phyloP scores from a whole-genome alignment of 2,113 vertebrate genomes.

The Diphyllodes magnificus region DNA sequence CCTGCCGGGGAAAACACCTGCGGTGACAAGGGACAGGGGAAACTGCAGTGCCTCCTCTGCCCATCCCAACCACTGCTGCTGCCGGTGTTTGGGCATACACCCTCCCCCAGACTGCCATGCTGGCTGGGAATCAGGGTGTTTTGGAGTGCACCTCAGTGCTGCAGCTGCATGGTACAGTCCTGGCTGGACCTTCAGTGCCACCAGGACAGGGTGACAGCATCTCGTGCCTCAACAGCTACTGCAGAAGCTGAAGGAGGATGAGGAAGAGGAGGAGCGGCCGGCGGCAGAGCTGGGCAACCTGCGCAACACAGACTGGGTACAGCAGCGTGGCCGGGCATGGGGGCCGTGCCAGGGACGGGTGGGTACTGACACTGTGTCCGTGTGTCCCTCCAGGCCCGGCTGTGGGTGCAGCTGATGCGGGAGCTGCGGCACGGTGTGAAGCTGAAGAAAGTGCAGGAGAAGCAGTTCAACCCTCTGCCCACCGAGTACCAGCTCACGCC shows the following conservation, averaged over 20 bases:
- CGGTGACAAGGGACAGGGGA: rapidly evolving
- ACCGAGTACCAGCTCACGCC: conserved; percentile 95
- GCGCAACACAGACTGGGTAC: conserved; percentile 91
- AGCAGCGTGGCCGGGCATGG: rapidly evolving
- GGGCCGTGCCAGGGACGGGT: rapidly evolving
- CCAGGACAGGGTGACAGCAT: not conserved
- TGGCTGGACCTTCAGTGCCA: rapidly evolving
- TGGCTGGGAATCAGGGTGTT: not conserved
- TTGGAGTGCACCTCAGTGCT: not conserved
- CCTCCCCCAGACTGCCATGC: not conserved
- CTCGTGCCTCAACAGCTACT: conserved; percentile 76
- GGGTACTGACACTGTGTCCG: rapidly evolving
- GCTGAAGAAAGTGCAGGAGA: conserved; percentile 93
- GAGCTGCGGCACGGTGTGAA: conserved; percentile 92
- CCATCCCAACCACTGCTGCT: rapidly evolving
- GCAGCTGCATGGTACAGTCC: rapidly evolving
- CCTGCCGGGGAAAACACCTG: rapidly evolving
- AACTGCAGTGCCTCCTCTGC: rapidly evolving
- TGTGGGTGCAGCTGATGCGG: conserved; percentile 97
- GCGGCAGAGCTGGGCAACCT: conserved; percentile 80
- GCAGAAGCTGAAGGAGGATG: conserved; percentile 83
- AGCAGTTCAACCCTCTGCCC: conserved; percentile 88
- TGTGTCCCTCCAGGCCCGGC: conserved; percentile 74
- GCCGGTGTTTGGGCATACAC: rapidly evolving
- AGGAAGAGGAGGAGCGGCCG: conserved; percentile 64